These are phyloP conservation scores for Parnassius mnemosyne DNA, from an alignment of 2,888 invertebrate species.

Conservation along the genomic window DNA sequence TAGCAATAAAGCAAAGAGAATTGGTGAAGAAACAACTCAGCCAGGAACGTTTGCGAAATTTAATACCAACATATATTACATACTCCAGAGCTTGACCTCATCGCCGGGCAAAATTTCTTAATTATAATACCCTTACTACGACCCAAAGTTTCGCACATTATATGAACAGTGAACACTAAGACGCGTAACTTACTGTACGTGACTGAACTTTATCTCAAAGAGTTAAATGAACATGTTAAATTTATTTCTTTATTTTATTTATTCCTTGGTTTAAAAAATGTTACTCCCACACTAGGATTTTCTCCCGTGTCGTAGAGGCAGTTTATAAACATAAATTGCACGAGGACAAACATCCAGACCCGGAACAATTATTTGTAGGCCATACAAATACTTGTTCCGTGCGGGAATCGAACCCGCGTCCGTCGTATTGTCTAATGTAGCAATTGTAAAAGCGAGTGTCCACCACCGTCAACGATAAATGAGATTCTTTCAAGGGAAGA, in stretches of 20 bases:
- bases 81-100: slow-evolving; percentile 1
- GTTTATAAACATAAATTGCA: no score
- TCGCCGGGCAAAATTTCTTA: slow-evolving; percentile 3
- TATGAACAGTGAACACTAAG: neutral
- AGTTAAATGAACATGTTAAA: neutral
- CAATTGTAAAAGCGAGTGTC: no score
- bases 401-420: no score
- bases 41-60: slow-evolving; percentile 8
- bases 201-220: neutral
- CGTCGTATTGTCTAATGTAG: neutral
- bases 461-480: no score
- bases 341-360: no score
- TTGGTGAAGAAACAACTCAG: neutral
- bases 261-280: no score
- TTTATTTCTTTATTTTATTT: no score
- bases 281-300: no score
- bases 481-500: no score
- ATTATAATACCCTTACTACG: neutral
- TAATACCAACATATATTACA: slow-evolving; percentile 12
- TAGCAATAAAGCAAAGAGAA: neutral
- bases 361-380: no score
- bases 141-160: neutral
- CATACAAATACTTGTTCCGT: no score
- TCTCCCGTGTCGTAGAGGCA: no score
- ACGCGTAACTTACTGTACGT: slow-evolving; percentile 3